Evolutionary conservation across 1,140 invertebrate species (phyloP).

Genomic region (Manduca sexta): DNA sequence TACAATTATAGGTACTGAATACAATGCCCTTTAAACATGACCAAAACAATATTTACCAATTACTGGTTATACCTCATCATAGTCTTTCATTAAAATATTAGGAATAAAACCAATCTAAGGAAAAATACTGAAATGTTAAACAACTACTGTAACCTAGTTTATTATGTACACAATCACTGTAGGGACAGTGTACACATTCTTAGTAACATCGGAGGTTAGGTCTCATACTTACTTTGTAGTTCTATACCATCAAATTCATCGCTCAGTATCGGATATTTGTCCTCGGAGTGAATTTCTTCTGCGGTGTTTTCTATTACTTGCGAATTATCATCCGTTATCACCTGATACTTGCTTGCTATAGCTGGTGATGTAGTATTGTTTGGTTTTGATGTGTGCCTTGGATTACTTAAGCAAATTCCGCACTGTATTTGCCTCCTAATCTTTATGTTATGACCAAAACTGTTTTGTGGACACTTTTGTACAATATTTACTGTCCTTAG

Average conservation of each 20-base stretch:
- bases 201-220: not conserved
- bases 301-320: constrained; percentile 78
- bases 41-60: too few species aligned
- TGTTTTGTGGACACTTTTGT: constrained; percentile 10
- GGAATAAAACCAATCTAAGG: too few species aligned
- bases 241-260: constrained; percentile 73
- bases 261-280: constrained; percentile 58
- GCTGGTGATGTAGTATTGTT: constrained; percentile 45
- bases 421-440: constrained; percentile 38
- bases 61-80: too few species aligned
- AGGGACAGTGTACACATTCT: not conserved
- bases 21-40: too few species aligned
- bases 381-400: constrained; percentile 62
- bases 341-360: constrained; percentile 71
- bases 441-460: constrained; percentile 12
- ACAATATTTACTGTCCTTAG: constrained; percentile 11
- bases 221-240: constrained; percentile 58
- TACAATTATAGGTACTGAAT: too few species aligned
- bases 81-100: too few species aligned
- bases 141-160: too few species aligned
- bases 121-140: too few species aligned
- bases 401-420: constrained; percentile 69
- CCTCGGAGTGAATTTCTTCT: constrained; percentile 74
- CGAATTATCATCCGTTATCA: constrained; percentile 78
- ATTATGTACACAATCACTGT: too few species aligned